Evolutionary conservation across 64 coral and sea anemone species (phyloP), one percentile per base, ranked within the genome.

Genomic region (Dendronephthya gigantea): DNA sequence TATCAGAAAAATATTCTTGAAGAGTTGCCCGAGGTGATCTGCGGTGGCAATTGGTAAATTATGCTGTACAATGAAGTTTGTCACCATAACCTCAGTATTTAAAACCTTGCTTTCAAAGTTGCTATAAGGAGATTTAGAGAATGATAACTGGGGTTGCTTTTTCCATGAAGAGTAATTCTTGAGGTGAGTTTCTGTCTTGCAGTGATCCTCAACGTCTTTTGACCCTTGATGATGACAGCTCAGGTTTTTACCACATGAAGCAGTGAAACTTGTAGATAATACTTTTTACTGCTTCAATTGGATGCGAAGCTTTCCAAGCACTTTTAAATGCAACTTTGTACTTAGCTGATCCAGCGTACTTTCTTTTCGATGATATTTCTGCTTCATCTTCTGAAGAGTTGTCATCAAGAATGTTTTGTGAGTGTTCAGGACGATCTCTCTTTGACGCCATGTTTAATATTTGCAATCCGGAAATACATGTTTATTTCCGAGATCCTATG

Each of bases 71-170:
- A 79, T 79, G 30, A 79, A 79, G 72, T 79, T 79, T 79, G 72
- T 79, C 22, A 86, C 85, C 85, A 86, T n/a, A 10, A 86, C 39
- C 40, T 86, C 85, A 69, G 85, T 62, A 69, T 74, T 86, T 14
- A 48, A 69, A 40, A 72, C 85, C 8, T 86, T 74, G 37, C 47
- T 86, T 75, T 79, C 72, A 79, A 79, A 79, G 72, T 79, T 79
- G 72, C 72, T 79, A 35, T 79, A 29, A 33, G 72, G 37, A 12
- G 72, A 39, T 34, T 79, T 79, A 16, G 28, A 19, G 72, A 79
- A 79, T 10, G 36, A 79, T 34, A 79, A 34, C 25, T 34, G 72
- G 31, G 72, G 72, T 34, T 79, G 72, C 72, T 34, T 79, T 79
- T 79, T 79, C 72, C 29, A 79, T 30, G 36, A 79, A 79, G 72